phyloP scores from a whole-genome alignment of 2,797 vertebrate species.

The Cuniculus paca region DNA sequence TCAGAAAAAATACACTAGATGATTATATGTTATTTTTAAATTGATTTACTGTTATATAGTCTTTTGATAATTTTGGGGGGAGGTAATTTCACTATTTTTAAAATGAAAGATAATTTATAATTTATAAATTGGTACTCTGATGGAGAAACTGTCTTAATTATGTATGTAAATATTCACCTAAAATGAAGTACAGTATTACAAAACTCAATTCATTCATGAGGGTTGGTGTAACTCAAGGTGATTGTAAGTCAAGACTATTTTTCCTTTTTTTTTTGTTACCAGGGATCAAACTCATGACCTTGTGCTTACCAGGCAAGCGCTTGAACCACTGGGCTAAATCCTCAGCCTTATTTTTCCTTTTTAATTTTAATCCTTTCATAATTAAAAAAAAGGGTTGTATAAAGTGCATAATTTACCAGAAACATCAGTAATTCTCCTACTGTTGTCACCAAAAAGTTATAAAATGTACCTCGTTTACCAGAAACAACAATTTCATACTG shows the following conservation, averaged over 20 bases:
- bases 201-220: neutral
- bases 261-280: too few relatives aligned
- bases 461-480: neutral
- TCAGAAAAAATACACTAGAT: neutral
- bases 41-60: neutral
- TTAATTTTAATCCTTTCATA: neutral
- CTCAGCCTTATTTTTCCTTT: too few relatives aligned
- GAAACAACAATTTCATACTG: neutral
- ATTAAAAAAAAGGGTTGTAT: neutral
- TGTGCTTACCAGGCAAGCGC: too few relatives aligned
- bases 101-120: constrained; percentile 11
- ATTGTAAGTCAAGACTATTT: neutral
- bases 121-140: neutral
- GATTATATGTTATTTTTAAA: neutral
- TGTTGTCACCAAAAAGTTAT: neutral
- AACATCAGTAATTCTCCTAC: neutral
- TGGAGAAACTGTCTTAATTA: constrained; percentile 8
- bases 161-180: constrained; percentile 10
- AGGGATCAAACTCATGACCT: too few relatives aligned
- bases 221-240: neutral
- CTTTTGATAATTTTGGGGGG: neutral
- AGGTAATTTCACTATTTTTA: neutral
- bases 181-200: neutral
- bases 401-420: neutral
- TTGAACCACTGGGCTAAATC: too few relatives aligned